Evolutionary conservation across 2,888 invertebrate species (phyloP), one percentile per base, ranked within the genome.

Genomic region (Erynnis tages): DNA sequence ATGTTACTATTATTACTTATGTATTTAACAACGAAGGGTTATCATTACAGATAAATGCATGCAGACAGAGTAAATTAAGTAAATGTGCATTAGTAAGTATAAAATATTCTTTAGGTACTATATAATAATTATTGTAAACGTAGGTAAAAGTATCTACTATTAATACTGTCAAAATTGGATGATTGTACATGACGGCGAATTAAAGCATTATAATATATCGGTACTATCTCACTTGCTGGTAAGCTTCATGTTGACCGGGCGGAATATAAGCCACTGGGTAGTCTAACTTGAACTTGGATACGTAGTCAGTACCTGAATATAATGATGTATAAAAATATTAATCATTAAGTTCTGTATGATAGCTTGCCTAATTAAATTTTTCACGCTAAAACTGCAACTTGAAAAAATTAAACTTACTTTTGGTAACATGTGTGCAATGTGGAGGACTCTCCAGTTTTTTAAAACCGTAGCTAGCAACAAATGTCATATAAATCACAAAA

Each of bases 201-300:
- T 2, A 2, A 30, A 6, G 10, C 23, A 23, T 23, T 7, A 2
- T 7, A 7, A 23, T 23, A 1, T 23, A 23, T 25, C n/a, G 8
- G 4, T 7, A 14, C 0, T 14, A 4, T 57, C 67, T 56, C 62
- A 85, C 86, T 62, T 73, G 72, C 63, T 86, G 86, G 60, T 75
- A 81, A 8, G 78, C 83, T 62, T 83, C 85, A 14, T 63, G 72
- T 62, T 83, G 83, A 4, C 86, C 84, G 1, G 82, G 80, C 44
- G 68, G 62, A 16, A 87, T 71, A 53, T 81, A 84, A 10, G 69
- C 73, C 0, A 67, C 52, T 1, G 84, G 83, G 54, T 86, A 87
- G 49, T 76, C 68, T 34, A 77, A 68, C 54, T 68, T 76, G 52
- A 57, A 85, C 17, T 62, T 65, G 0, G 76, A 70, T 10, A 57